Conservation (phyloP, 2,888 invertebrate genomes). For the Coelinius sp. region DNA sequence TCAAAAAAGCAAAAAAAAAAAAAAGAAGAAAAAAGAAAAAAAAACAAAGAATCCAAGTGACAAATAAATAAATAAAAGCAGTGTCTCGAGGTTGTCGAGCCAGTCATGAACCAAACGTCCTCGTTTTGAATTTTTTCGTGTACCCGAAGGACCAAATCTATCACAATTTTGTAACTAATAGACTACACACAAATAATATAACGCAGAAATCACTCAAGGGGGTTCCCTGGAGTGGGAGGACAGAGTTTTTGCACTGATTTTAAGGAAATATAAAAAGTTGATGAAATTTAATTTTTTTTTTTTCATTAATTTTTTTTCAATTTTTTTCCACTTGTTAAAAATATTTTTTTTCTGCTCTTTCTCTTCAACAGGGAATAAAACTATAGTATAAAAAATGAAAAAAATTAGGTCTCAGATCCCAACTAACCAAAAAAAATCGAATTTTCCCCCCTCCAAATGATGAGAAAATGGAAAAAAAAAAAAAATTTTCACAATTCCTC, state of each 20-base stretch:
- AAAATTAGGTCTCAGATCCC: too few species aligned
- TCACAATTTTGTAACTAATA: not conserved
- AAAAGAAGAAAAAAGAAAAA: not conserved
- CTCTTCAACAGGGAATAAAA: too few species aligned
- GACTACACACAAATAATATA: not conserved
- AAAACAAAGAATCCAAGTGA: not conserved
- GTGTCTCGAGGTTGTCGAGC: constrained; percentile 15
- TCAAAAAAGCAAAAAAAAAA: not conserved
- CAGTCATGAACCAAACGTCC: not conserved
- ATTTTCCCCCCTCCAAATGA: too few species aligned
- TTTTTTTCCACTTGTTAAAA: too few species aligned
- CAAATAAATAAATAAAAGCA: not conserved
- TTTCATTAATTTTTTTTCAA: too few species aligned
- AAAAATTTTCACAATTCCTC: too few species aligned
- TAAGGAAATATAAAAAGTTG: too few species aligned
- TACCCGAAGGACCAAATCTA: constrained; percentile 13
- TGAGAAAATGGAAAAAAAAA: too few species aligned
- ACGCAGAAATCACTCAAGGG: not conserved
- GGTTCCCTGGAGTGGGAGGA: not conserved
- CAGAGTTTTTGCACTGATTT: too few species aligned
- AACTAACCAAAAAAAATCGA: not conserved
- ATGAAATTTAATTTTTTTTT: too few species aligned
- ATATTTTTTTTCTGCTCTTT: too few species aligned
- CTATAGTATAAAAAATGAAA: too few species aligned
- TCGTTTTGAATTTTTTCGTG: constrained; percentile 1